These are phyloP conservation scores for Leptopterna dolabrata DNA, from an alignment of 2,888 invertebrate species.

Conservation along the genomic window DNA sequence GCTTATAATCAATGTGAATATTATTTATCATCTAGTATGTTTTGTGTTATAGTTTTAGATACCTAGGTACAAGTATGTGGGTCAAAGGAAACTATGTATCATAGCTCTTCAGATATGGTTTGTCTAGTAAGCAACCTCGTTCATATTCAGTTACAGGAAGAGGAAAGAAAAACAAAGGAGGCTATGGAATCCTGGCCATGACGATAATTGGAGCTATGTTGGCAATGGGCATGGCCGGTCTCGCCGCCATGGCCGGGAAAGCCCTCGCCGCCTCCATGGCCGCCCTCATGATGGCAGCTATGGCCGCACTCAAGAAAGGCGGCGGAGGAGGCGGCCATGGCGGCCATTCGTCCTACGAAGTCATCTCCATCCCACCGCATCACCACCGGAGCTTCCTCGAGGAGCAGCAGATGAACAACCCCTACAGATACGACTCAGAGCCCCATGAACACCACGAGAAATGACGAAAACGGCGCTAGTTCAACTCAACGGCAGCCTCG, in stretches of 20 bases:
- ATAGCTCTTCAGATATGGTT: too few species aligned
- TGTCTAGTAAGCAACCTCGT: too few species aligned
- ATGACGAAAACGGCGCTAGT: neutral
- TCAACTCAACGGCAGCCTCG: too few species aligned
- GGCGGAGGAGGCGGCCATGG: constrained; percentile 53
- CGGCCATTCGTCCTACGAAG: constrained; percentile 55
- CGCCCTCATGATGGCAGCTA: constrained; percentile 62
- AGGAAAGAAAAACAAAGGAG: constrained; percentile 54
- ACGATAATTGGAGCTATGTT: constrained; percentile 63
- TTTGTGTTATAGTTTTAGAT: too few species aligned
- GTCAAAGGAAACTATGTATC: too few species aligned
- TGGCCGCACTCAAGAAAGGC: constrained; percentile 60
- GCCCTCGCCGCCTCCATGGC: constrained; percentile 63
- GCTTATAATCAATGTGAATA: too few species aligned
- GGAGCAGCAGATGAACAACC: constrained; percentile 6
- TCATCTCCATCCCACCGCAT: constrained; percentile 50
- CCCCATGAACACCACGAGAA: neutral
- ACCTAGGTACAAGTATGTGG: too few species aligned
- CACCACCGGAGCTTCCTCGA: constrained; percentile 54
- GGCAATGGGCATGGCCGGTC: constrained; percentile 62
- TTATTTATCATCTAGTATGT: too few species aligned
- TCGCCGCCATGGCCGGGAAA: constrained; percentile 64
- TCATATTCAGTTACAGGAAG: neutral
- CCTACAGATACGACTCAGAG: constrained; percentile 19
- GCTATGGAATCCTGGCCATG: constrained; percentile 57